Evolutionary conservation across 1,140 invertebrate genomes (phyloP).

Genomic region (Drosophila burlai): DNA sequence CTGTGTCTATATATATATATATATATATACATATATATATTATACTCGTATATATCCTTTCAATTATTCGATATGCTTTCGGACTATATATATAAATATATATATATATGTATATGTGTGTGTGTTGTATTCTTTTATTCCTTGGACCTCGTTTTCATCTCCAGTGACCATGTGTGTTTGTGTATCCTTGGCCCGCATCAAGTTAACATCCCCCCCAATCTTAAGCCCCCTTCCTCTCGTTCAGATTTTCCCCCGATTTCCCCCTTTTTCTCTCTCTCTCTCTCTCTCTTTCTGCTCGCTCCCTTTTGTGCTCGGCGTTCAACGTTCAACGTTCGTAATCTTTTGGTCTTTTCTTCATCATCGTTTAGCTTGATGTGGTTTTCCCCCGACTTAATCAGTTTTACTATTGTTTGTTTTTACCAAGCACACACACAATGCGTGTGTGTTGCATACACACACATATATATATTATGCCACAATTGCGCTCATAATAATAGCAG

Average conservation of each 20-base stretch:
- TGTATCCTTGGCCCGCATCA: slow-evolving; percentile 57
- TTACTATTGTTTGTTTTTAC: slow-evolving; percentile 83
- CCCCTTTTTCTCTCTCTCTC: neutral
- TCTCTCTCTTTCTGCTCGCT: neutral
- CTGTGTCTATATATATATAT: slow-evolving; percentile 5
- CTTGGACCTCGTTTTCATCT: slow-evolving; percentile 69
- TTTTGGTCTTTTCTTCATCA: slow-evolving; percentile 83
- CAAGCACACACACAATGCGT: slow-evolving; percentile 33
- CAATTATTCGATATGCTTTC: slow-evolving; percentile 76
- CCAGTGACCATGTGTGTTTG: slow-evolving; percentile 55
- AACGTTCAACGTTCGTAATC: slow-evolving; percentile 73
- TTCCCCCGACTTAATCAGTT: slow-evolving; percentile 81
- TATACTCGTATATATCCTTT: slow-evolving; percentile 74
- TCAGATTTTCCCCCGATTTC: neutral
- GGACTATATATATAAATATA: neutral
- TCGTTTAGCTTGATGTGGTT: slow-evolving; percentile 83
- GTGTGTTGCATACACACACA: slow-evolving; percentile 2
- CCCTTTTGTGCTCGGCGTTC: slow-evolving; percentile 39
- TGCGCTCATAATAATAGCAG: neutral
- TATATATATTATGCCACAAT: slow-evolving; percentile 2
- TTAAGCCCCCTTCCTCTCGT: too few relatives aligned
- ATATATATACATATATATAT: slow-evolving; percentile 10
- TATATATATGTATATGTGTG: neutral
- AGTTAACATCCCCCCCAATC: slow-evolving; percentile 25
- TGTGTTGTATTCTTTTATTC: slow-evolving; percentile 45